Conservation (phyloP, 1,140 invertebrate genomes). For the Drosophila watanabei region DNA sequence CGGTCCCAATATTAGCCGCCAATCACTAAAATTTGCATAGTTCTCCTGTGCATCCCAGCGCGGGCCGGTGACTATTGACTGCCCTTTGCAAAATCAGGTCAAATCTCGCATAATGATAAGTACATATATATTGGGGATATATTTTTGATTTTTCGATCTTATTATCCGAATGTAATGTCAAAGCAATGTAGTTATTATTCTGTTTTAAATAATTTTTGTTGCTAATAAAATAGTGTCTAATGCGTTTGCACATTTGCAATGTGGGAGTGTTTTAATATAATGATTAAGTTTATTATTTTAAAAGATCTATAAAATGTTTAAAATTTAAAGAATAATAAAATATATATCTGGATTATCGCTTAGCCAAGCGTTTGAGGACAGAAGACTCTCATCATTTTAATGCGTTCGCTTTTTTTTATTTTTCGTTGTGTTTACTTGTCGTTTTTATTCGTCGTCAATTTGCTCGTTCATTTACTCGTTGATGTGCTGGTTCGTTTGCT, state of each 20-base stretch:
- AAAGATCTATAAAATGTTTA: background rate
- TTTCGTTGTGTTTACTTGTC: no score
- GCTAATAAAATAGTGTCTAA: background rate
- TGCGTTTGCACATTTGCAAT: background rate
- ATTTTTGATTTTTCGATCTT: background rate
- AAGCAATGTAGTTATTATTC: background rate
- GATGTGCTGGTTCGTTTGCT: no score
- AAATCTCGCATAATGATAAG: background rate
- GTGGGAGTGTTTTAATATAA: background rate
- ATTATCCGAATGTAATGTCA: background rate
- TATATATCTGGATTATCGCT: background rate
- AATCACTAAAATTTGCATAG: conserved; percentile 42
- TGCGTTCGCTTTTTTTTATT: no score
- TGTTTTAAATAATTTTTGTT: background rate
- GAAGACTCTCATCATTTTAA: no score
- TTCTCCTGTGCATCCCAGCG: background rate
- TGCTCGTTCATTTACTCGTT: background rate
- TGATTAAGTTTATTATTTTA: background rate
- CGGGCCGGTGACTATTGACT: background rate
- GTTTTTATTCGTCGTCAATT: no score
- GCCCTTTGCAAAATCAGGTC: conserved; percentile 8
- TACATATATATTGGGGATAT: background rate
- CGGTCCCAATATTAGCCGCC: conserved; percentile 11
- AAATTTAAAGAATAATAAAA: background rate
- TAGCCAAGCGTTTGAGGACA: background rate